Conservation (phyloP, 2,113 vertebrate species). For the Coracopsis vasa region DNA sequence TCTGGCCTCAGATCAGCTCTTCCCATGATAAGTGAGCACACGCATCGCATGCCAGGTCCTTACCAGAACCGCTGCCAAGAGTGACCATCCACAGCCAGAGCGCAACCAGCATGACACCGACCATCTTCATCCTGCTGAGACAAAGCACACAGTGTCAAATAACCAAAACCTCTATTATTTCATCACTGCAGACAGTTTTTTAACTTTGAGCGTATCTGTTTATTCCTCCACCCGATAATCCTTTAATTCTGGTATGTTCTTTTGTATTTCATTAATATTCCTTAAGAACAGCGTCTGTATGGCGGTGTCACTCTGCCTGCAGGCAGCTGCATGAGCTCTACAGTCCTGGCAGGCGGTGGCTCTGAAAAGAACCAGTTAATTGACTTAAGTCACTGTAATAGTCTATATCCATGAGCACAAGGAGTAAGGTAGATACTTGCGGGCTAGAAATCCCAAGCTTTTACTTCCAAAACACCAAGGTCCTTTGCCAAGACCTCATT, state of each 20-base stretch:
- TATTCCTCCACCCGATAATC: not conserved
- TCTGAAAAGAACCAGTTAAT: not conserved
- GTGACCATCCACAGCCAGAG: slow-evolving; percentile 59
- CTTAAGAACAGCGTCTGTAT: not conserved
- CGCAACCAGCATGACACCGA: slow-evolving; percentile 18
- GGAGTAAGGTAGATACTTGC: not conserved
- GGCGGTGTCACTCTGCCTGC: fast-evolving
- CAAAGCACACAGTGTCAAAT: not conserved
- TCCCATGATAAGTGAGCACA: fast-evolving
- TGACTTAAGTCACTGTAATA: not conserved
- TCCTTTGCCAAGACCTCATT: not conserved
- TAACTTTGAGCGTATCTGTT: not conserved
- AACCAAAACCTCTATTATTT: not conserved
- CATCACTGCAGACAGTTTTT: not conserved
- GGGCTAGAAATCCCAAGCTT: not conserved
- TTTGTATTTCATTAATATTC: not conserved
- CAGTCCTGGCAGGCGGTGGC: not conserved
- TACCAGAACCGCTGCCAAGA: slow-evolving; percentile 63
- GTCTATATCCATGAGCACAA: not conserved
- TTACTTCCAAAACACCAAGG: not conserved
- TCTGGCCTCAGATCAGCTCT: not conserved
- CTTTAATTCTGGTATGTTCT: not conserved
- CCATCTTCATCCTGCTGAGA: slow-evolving; percentile 73
- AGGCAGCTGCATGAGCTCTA: not conserved
- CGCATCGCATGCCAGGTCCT: not conserved